A percentile compares a stretch with the other conserved stretches of the same genome.
phyloP scores from a whole-genome alignment of 2,113 vertebrate genomes.

The Guaruba guarouba region DNA sequence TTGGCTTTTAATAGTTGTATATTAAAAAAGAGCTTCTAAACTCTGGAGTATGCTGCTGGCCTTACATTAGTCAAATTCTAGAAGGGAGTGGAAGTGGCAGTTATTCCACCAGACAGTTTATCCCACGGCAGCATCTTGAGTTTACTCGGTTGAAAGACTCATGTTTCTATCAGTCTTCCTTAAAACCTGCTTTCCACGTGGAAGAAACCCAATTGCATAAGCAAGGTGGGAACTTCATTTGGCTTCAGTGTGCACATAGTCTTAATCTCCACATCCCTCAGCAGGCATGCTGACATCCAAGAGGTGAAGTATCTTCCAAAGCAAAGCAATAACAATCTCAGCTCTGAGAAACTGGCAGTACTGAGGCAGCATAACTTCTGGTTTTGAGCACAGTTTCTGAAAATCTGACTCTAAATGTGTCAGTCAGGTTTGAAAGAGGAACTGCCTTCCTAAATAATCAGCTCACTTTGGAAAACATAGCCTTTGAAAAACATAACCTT shows the following conservation, averaged over 20 bases:
- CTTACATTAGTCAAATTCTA: not conserved
- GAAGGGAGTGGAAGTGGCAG: not conserved
- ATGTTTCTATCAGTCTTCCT: not conserved
- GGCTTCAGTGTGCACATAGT: not conserved
- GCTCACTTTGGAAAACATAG: not conserved
- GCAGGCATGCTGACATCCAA: fast-evolving
- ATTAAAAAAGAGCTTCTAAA: not conserved
- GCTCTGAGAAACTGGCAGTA: not conserved
- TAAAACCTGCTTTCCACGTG: not conserved
- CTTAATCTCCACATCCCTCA: not conserved
- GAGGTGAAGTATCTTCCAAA: not conserved
- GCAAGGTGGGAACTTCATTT: not conserved
- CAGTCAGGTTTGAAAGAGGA: not conserved
- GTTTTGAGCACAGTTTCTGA: not conserved
- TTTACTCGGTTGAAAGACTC: not conserved
- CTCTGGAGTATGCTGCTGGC: not conserved
- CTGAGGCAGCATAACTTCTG: not conserved
- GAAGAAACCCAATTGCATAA: not conserved
- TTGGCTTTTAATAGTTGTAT: not conserved
- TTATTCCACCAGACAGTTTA: not conserved
- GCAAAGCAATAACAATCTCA: not conserved
- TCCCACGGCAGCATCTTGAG: not conserved
- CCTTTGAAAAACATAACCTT: not conserved
- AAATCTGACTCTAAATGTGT: not conserved
- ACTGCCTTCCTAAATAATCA: not conserved